These are phyloP conservation scores for Subanguina moxae DNA, from an alignment of 1,140 invertebrate species.

Conservation along the genomic window DNA sequence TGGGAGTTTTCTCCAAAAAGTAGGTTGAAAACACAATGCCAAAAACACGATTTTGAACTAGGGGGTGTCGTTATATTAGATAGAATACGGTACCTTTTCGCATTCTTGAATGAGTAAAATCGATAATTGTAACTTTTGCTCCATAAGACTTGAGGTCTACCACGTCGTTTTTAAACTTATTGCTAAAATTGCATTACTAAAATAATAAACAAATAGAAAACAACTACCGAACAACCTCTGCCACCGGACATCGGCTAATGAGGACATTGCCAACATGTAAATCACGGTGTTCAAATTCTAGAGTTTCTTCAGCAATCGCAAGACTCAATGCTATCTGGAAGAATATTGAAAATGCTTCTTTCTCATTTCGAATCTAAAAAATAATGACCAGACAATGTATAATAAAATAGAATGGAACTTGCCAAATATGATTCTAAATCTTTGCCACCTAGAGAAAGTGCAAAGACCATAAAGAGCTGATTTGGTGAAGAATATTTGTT, in stretches of 20 bases:
- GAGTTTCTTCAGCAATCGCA: conserved; percentile 15
- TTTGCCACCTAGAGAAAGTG: conserved; percentile 11
- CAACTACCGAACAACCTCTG: neutral
- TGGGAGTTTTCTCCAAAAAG: too few species aligned
- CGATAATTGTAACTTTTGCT: conserved; percentile 74
- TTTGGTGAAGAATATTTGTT: neutral
- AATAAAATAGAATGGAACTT: neutral
- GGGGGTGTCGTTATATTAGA: too few species aligned
- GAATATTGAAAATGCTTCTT: conserved; percentile 30
- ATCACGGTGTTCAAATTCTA: conserved; percentile 31
- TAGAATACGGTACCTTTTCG: too few species aligned
- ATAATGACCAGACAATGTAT: neutral
- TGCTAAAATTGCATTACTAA: too few species aligned
- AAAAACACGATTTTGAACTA: too few species aligned
- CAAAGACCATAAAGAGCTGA: conserved; percentile 5
- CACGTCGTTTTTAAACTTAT: conserved; percentile 61
- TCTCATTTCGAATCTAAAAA: conserved; percentile 1
- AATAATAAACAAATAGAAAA: too few species aligned
- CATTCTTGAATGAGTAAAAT: conserved; percentile 83
- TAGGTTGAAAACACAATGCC: too few species aligned
- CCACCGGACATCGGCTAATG: conserved; percentile 6
- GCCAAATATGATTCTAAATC: conserved; percentile 18
- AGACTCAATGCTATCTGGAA: conserved; percentile 23
- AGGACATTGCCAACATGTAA: conserved; percentile 24
- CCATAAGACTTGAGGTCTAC: conserved; percentile 63